Conservation (phyloP, 2,113 vertebrate genomes). For the Galeopterus variegatus region DNA sequence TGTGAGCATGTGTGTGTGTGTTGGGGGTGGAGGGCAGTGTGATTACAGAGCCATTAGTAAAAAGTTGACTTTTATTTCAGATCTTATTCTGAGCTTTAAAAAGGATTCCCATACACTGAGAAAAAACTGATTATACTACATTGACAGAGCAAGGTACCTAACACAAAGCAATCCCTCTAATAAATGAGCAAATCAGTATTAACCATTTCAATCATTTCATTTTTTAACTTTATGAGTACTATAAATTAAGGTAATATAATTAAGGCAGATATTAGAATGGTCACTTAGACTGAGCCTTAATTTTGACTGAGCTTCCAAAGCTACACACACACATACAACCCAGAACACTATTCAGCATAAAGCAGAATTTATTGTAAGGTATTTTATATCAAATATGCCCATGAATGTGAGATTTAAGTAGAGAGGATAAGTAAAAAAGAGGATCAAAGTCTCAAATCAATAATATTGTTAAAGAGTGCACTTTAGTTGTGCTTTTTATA, state of each 20-base stretch:
- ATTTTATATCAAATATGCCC: too few species aligned
- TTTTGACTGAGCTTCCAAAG: too few species aligned
- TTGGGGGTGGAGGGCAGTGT: neutral
- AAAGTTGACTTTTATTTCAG: constrained; percentile 2
- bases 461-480: neutral
- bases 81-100: constrained; percentile 17
- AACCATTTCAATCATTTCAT: neutral
- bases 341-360: too few species aligned
- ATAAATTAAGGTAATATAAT: constrained; percentile 29
- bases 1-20: neutral
- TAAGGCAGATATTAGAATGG: neutral
- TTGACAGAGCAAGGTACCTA: neutral
- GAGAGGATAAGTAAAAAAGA: neutral
- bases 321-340: too few species aligned
- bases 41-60: neutral
- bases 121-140: neutral
- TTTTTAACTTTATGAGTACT: neutral
- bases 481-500: neutral
- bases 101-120: neutral
- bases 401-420: neutral
- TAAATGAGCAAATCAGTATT: neutral
- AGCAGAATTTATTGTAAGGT: too few species aligned
- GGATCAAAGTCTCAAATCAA: neutral
- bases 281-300: too few species aligned
- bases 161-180: neutral